Evolutionary conservation across 1,140 invertebrate species (phyloP).

Genomic region (Zaprionus ghesquierei): DNA sequence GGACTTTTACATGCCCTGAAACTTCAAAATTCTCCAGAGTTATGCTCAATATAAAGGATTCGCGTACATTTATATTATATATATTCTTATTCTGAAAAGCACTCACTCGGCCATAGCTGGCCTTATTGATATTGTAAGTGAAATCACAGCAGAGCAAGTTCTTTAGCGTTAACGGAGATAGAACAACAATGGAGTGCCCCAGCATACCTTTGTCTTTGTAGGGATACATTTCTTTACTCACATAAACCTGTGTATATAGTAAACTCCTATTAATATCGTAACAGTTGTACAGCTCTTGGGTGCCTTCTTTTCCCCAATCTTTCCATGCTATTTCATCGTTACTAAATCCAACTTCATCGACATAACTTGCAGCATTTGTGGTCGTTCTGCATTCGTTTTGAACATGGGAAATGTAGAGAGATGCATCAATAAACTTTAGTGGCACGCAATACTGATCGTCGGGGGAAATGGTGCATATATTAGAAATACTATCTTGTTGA

Average conservation of each 20-base stretch:
- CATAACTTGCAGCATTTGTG: constrained; percentile 6
- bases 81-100: constrained; percentile 82
- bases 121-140: constrained; percentile 84
- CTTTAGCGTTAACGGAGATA: constrained; percentile 91
- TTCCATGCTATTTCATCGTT: constrained; percentile 66
- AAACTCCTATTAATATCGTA: constrained; percentile 58
- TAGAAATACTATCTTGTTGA: constrained; percentile 35
- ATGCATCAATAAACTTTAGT: constrained; percentile 74
- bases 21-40: constrained; percentile 92
- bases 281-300: constrained; percentile 52
- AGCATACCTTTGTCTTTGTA: constrained; percentile 86
- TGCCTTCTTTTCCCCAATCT: constrained; percentile 36
- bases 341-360: constrained; percentile 62
- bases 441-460: constrained; percentile 75
- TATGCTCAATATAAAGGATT: constrained; percentile 88
- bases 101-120: constrained; percentile 85
- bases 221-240: constrained; percentile 92
- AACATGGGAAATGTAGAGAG: constrained; percentile 59
- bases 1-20: constrained; percentile 85
- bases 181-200: constrained; percentile 92
- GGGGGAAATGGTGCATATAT: constrained; percentile 48
- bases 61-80: constrained; percentile 87
- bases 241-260: constrained; percentile 82
- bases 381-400: constrained; percentile 24
- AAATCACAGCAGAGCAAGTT: constrained; percentile 91